Evolutionary conservation across 2,888 invertebrate genomes (phyloP), one percentile per base, ranked within the genome.

Genomic region (Rhagophthalmus giganteus): DNA sequence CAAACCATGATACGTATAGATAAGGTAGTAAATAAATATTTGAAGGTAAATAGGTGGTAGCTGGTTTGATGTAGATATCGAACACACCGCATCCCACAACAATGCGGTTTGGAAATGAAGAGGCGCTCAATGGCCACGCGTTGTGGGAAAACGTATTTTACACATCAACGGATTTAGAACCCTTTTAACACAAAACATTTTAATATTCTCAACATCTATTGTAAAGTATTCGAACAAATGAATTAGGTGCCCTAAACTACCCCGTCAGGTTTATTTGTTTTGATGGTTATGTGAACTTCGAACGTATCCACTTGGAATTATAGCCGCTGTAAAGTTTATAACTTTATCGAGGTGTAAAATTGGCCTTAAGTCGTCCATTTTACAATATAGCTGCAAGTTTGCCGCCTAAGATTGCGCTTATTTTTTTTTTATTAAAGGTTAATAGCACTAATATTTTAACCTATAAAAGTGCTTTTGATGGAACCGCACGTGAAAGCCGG

Each of bases 321-420:
- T 58, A 42, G 52, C 47, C 33, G 50, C 39, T 49, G 41, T 59
- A 56, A 47, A 53, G 35, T 49, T 49, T 51, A 59, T 47, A 56
- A 55, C 55, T 57, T 57, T 41, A 47, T 49, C 46, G 46, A 57
- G 54, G 56, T 57, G 56, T 57, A 50, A 57, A 57, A 47, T 42
- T 37, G 37, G 33, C 28, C 35, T 45, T 28, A 39, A 34, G 32
- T 52, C 24, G 14, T 16, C 28, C 24, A 33, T 41, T 41, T 35
- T 33, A 34, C 24, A 41, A 13, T 15, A 39, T 41, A 11, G 14
- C 24, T 33, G 37, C 28, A 32, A 41, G 32, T 30, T 46, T 30
- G 30, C 25, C 25, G 28, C 20, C 30, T 13, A 32, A 32, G 26
- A 47, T 28, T 39, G 33, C 37, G 24, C 37, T 37, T 37, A 37